Evolutionary conservation across 2,797 vertebrate species (phyloP), one percentile per base, ranked within the genome.

Genomic region (Crocodylus rhombifer): DNA sequence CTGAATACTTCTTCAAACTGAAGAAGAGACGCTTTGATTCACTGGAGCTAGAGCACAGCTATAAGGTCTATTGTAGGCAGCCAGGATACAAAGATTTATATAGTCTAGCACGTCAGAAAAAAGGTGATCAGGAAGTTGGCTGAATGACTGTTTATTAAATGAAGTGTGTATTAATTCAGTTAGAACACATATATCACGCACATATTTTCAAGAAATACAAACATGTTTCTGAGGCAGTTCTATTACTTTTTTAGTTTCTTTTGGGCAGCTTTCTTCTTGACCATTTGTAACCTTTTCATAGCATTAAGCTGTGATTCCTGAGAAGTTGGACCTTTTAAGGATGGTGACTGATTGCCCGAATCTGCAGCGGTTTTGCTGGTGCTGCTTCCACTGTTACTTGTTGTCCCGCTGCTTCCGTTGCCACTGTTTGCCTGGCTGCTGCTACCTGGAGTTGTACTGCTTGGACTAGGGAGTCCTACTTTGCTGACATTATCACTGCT

Each of bases 181-280:
- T 12, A 87, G 51, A 56, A 26, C 9, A 51, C 25, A 42, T 51
- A 51, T 36, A 15, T 73, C 36, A 51, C 69, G 26, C 14, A 25
- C 9, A 42, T 26, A 23, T 73, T 51, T 86, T 81, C 56, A 74
- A 36, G 33, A 78, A 80, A 88, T 86, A 74, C 56, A 79, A 6
- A 5, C 5, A 33, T 0, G 2, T 16, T 12, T 18, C 69, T 10
- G 63, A 30, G 75, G 74, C 36, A 86, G 80, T 60, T 80, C 3
- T 1, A 8, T 95, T 97, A 99, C 97, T 99, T 99, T 97, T 99
- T 99, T 73, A 99, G 98, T 86, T 99, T 99, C 98, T 99, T 99
- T 84, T 99, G 99, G 9, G 99, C 99, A 0, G 99, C 99, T 97
- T 99, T 99, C 98, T 99, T 99, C 97, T 99, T 99, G 82, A 99